Conservation (phyloP, 2,888 invertebrate genomes). For the Cosmia trapezina region DNA sequence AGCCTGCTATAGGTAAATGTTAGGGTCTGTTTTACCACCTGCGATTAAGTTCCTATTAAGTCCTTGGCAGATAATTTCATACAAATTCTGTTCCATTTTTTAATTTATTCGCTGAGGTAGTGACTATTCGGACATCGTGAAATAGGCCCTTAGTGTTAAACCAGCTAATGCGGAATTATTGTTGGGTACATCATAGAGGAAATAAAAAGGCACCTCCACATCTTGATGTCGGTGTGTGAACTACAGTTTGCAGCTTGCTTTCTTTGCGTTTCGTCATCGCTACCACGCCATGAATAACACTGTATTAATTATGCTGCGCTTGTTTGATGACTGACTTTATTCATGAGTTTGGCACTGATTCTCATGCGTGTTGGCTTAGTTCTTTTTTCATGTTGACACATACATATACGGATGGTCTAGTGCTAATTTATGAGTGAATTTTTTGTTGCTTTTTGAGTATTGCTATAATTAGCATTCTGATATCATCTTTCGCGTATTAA, state of each 20-base stretch:
- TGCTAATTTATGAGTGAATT: slow-evolving; percentile 58
- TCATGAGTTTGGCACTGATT: slow-evolving; percentile 75
- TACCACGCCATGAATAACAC: slow-evolving; percentile 78
- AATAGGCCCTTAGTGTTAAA: background rate
- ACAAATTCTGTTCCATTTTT: no score
- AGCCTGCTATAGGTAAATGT: background rate
- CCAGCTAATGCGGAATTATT: slow-evolving; percentile 12
- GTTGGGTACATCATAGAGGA: slow-evolving; percentile 18
- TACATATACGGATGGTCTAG: slow-evolving; percentile 55
- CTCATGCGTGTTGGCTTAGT: slow-evolving; percentile 66
- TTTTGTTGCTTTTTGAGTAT: slow-evolving; percentile 22
- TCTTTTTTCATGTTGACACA: slow-evolving; percentile 61
- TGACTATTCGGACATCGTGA: no score
- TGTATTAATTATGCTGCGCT: slow-evolving; percentile 79
- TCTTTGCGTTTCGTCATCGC: slow-evolving; percentile 79
- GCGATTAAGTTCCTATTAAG: no score
- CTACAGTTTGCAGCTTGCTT: slow-evolving; percentile 75
- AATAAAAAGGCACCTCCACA: slow-evolving; percentile 67
- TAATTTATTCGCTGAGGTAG: no score
- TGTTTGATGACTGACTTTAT: slow-evolving; percentile 80
- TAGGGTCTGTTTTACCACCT: background rate
- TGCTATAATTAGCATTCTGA: slow-evolving; percentile 45
- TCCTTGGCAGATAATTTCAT: no score
- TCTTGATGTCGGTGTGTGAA: slow-evolving; percentile 73
- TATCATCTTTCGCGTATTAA: slow-evolving; percentile 39